These are phyloP conservation scores for Euspilapteryx auroguttella DNA, from an alignment of 2,888 invertebrate species.

Conservation along the genomic window DNA sequence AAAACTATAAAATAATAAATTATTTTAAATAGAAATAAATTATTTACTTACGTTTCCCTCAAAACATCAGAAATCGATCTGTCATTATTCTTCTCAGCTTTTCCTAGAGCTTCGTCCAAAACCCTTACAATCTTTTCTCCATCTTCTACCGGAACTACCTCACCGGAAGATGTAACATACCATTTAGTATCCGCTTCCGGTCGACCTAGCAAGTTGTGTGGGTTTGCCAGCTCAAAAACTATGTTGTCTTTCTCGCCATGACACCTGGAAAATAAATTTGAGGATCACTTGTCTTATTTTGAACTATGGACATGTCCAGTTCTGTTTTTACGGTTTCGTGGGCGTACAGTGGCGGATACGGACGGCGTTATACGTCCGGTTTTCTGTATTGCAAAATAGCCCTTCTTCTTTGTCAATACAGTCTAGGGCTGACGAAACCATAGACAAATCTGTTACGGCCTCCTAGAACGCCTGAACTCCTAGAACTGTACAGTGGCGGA, in stretches of 20 bases:
- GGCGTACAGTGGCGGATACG: too few species aligned
- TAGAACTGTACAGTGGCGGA: too few species aligned
- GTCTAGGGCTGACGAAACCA: too few species aligned
- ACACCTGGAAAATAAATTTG: slow-evolving; percentile 34
- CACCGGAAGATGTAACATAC: slow-evolving; percentile 32
- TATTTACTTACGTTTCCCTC: slow-evolving; percentile 24
- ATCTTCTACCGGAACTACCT: slow-evolving; percentile 16
- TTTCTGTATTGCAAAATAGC: too few species aligned
- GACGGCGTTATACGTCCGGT: too few species aligned
- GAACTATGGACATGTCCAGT: not conserved
- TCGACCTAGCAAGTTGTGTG: slow-evolving; percentile 31
- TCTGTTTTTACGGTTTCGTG: too few species aligned
- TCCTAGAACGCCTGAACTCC: too few species aligned
- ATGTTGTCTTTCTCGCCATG: slow-evolving; percentile 70
- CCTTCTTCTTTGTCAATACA: too few species aligned
- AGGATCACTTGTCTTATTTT: not conserved
- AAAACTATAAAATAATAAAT: too few species aligned
- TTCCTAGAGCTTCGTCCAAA: slow-evolving; percentile 19
- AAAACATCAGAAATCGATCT: slow-evolving; percentile 24
- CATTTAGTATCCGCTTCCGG: slow-evolving; percentile 23
- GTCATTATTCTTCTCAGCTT: slow-evolving; percentile 24
- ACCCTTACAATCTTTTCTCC: slow-evolving; percentile 18
- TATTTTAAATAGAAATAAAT: too few species aligned
- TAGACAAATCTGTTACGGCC: too few species aligned
- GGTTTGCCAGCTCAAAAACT: slow-evolving; percentile 58